Base-by-base conservation (phyloP, 2,113 vertebrate genomes). In the Phrynocephalus versicolor region DNA sequence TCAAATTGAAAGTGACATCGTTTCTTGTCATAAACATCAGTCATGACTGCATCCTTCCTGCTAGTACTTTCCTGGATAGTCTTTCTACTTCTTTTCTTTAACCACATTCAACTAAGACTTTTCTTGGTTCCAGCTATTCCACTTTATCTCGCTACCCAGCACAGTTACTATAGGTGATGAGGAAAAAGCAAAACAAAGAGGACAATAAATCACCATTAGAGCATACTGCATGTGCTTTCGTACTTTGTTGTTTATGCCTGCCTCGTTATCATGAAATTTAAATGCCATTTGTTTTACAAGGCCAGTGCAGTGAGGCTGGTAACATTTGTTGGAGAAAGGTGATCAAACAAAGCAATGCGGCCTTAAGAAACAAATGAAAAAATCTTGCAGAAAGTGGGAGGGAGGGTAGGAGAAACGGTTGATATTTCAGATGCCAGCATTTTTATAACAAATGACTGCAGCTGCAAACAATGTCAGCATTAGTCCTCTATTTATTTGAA, bases 261-360 rank as follows among this genome's bases (percentile, higher is more conserved):
- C 23, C 23, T 27, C 27, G 64, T 65, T 51, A 45, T 2, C n/a
- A 35, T 60, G 65, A 82, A 62, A 33, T 39, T 82, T 67, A 77
- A 65, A 64, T 0, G 0, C 3, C 18, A 27, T 1, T 1, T 1
- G 62, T 30, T 62, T 6, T 3, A 0, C 58, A 64, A 14, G 45
- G 55, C 55, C 37, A 3, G 7, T 62, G 62, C 16, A 0, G 0
- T 7, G 25, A 77, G 60, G 57, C 0, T 1, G 15, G 27, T 0
- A 0, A 45, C 18, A 2, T 78, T 88, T 92, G 30, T 72, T 78
- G 57, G 77, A 35, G 62, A 87, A 89, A 79, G 85, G 25, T 21
- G 60, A 74, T 3, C 4, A n/a, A 67, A 82, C 83, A 27, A n/a
- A 88, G 51, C 58, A 58, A 74, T 33, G 5, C 74, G 1, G 25